These are phyloP conservation scores for Heliconius hermathena DNA, from an alignment of 1,140 invertebrate genomes.

Conservation along the genomic window DNA sequence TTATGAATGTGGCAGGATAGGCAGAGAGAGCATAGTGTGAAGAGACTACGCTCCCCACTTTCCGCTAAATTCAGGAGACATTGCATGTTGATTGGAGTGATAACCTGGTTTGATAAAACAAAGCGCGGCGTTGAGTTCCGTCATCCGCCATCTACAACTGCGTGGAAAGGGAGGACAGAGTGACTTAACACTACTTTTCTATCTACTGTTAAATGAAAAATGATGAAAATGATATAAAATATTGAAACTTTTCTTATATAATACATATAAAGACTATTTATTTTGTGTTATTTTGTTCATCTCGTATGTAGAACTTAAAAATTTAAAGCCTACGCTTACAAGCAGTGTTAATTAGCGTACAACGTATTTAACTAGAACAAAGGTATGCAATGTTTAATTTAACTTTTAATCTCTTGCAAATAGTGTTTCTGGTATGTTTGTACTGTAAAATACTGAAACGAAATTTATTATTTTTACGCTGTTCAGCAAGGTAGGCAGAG, in stretches of 20 bases:
- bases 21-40: too few relatives aligned
- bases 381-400: conserved; percentile 3
- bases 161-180: background rate
- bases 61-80: too few relatives aligned
- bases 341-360: conserved; percentile 3
- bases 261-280: background rate
- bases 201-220: background rate
- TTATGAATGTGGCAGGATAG: too few relatives aligned
- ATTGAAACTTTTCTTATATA: background rate
- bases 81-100: too few relatives aligned
- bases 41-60: too few relatives aligned
- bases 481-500: too few relatives aligned
- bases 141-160: background rate
- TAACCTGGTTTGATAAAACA: background rate
- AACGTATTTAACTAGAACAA: conserved; percentile 3
- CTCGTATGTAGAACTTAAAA: background rate
- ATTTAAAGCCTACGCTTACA: background rate
- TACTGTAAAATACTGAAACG: background rate
- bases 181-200: background rate
- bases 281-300: background rate
- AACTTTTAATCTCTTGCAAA: conserved; percentile 3
- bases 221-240: too few relatives aligned
- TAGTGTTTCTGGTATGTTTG: background rate
- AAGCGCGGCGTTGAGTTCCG: background rate
- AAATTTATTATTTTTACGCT: background rate